Percentiles rank a stretch among this genome's conserved stretches.
phyloP scores from a whole-genome alignment of 2,797 vertebrate genomes.

The Geotrypetes seraphini region DNA sequence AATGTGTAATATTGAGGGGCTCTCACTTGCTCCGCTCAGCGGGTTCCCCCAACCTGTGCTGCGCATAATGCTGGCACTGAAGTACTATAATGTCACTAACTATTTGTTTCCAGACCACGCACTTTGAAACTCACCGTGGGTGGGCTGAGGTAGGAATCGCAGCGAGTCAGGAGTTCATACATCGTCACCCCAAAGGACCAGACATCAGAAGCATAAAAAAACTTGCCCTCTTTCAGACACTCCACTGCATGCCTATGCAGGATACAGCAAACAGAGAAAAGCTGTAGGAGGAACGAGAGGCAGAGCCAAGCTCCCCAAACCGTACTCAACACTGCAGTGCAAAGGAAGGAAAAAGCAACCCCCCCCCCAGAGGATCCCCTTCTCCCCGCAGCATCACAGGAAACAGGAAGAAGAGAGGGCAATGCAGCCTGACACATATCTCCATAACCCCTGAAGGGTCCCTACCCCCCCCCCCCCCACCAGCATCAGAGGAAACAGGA shows the following conservation, averaged over 20 bases:
- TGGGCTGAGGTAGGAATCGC: conserved; percentile 65
- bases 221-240: conserved; percentile 82
- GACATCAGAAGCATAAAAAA: conserved; percentile 81
- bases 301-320: no score
- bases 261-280: not conserved
- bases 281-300: not conserved
- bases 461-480: no score
- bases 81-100: no score
- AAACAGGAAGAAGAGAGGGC: no score
- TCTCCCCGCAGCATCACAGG: no score
- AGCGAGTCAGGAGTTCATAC: conserved; percentile 82
- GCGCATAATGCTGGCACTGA: no score
- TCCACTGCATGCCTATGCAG: conserved; percentile 78
- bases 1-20: no score
- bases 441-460: no score
- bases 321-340: not conserved
- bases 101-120: not conserved
- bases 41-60: no score
- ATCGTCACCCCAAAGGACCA: conserved; percentile 91
- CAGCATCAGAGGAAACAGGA: no score
- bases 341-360: not conserved
- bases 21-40: not conserved
- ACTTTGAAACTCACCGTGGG: conserved; percentile 54
- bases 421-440: no score
- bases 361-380: no score